phyloP scores from a whole-genome alignment of 2,113 vertebrate species.

The Chroicocephalus ridibundus region DNA sequence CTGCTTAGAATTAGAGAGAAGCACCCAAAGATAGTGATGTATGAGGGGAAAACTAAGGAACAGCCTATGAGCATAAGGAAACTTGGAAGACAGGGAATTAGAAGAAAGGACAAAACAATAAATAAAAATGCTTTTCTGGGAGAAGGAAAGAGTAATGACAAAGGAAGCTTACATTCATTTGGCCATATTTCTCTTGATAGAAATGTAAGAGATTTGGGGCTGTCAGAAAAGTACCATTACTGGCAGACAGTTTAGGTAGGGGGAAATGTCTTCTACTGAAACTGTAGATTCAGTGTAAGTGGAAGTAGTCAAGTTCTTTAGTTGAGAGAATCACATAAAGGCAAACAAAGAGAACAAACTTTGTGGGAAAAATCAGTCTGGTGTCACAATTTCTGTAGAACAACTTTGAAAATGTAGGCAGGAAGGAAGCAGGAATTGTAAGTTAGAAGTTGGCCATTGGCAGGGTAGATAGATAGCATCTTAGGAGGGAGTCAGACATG shows the following conservation, averaged over 20 bases:
- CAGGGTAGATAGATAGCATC: not conserved
- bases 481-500: not conserved
- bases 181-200: not conserved
- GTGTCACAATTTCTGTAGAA: not conserved
- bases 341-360: not conserved
- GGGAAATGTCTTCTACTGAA: not conserved
- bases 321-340: not conserved
- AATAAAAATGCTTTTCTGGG: not conserved
- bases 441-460: not conserved
- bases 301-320: not conserved
- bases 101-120: not conserved
- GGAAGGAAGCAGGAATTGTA: not conserved
- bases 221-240: not conserved
- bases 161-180: not conserved
- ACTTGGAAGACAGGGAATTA: not conserved
- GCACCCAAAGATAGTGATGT: not conserved
- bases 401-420: not conserved
- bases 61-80: not conserved
- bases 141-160: not conserved
- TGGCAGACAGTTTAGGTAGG: not conserved
- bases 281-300: not conserved
- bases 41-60: not conserved
- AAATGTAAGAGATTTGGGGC: not conserved
- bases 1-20: not conserved
- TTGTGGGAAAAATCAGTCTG: not conserved